These are phyloP conservation scores for Melanerpes formicivorus DNA, from an alignment of 2,113 vertebrate species.

Conservation along the genomic window DNA sequence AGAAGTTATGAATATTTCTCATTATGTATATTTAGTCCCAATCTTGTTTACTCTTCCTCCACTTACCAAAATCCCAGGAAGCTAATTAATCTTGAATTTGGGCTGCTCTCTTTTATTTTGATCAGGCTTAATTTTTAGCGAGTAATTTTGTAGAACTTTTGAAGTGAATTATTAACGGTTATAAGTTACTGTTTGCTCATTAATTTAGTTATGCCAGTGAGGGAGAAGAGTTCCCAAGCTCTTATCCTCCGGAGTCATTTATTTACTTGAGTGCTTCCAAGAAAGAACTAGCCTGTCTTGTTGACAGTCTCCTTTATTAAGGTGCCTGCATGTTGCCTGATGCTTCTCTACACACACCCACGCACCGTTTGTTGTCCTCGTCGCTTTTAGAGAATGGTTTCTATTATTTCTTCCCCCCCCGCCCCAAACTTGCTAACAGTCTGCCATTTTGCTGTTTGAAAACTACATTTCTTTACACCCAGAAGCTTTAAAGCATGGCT, in stretches of 20 bases:
- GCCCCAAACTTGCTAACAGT: not conserved
- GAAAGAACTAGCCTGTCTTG: not conserved
- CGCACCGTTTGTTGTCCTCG: not conserved
- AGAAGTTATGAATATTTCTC: not conserved
- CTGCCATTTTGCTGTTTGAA: not conserved
- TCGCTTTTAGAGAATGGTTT: not conserved
- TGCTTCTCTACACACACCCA: not conserved
- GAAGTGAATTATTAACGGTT: not conserved
- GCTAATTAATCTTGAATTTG: not conserved
- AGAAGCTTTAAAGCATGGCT: not conserved
- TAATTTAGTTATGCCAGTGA: not conserved
- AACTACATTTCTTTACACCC: not conserved
- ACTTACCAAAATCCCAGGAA: not conserved
- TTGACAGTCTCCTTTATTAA: slow-evolving; percentile 11
- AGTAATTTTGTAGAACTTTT: not conserved
- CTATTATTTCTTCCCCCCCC: not conserved
- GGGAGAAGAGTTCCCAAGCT: not conserved
- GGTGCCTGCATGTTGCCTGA: not conserved
- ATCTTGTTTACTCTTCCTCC: not conserved
- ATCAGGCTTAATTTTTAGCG: not conserved
- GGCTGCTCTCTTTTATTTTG: not conserved
- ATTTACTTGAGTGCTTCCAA: slow-evolving; percentile 37
- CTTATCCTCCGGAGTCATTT: not conserved
- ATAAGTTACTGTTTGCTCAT: slow-evolving; percentile 19
- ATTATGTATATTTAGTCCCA: not conserved